phyloP scores from a whole-genome alignment of 1,140 invertebrate genomes.

The Sesamia nonagrioides region DNA sequence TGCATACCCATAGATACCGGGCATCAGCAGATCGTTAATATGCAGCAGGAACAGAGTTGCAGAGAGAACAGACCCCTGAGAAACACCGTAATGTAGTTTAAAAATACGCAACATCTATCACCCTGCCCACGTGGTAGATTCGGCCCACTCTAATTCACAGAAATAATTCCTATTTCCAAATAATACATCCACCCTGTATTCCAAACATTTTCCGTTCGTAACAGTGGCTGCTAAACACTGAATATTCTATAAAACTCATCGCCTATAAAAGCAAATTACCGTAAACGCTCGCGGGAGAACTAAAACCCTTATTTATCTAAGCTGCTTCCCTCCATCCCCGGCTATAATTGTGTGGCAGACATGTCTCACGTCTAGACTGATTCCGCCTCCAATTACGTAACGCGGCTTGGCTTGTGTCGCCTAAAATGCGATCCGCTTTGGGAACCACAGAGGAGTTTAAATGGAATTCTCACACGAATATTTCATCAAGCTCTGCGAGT shows the following conservation, averaged over 20 bases:
- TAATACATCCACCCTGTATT: too few relatives aligned
- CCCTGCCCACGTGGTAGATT: too few relatives aligned
- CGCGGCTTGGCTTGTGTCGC: slow-evolving; percentile 4
- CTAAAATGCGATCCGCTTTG: slow-evolving; percentile 23
- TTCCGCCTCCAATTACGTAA: slow-evolving; percentile 33
- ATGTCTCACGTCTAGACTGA: slow-evolving; percentile 27
- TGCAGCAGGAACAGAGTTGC: too few relatives aligned
- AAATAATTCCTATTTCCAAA: too few relatives aligned
- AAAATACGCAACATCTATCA: too few relatives aligned
- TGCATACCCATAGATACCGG: too few relatives aligned
- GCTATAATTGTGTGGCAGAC: slow-evolving; percentile 31
- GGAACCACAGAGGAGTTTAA: background rate
- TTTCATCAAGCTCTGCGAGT: too few relatives aligned
- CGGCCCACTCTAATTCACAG: too few relatives aligned
- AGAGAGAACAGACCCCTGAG: too few relatives aligned
- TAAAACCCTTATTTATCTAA: slow-evolving; percentile 18
- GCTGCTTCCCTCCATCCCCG: slow-evolving; percentile 5
- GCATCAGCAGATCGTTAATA: too few relatives aligned
- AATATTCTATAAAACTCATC: background rate
- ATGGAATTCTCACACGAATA: background rate
- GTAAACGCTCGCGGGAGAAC: slow-evolving; percentile 26
- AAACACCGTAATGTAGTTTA: too few relatives aligned
- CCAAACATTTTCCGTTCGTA: background rate
- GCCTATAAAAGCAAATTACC: slow-evolving; percentile 21
- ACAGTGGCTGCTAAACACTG: background rate